Evolutionary conservation across 1,140 invertebrate species (phyloP).

Genomic region (Drosophila bifasciata): DNA sequence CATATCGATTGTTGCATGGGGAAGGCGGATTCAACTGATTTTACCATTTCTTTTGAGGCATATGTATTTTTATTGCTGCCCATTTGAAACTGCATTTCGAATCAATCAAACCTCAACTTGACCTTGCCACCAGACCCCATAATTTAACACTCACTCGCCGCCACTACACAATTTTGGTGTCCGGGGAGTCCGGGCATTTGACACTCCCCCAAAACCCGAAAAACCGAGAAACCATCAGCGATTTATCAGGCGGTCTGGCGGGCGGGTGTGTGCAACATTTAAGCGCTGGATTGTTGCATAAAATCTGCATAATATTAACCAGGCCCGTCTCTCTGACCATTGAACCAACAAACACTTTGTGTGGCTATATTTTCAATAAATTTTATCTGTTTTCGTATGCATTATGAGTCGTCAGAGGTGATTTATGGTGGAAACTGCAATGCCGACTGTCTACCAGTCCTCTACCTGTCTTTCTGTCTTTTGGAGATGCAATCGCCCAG

Average conservation of each 20-base stretch:
- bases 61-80: slow-evolving; percentile 1
- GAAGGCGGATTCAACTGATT: slow-evolving; percentile 27
- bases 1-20: slow-evolving; percentile 21
- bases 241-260: slow-evolving; percentile 63
- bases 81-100: slow-evolving; percentile 65
- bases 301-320: slow-evolving; percentile 78
- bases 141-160: slow-evolving; percentile 47
- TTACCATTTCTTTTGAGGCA: slow-evolving; percentile 21
- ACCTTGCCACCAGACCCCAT: slow-evolving; percentile 63
- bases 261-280: slow-evolving; percentile 64
- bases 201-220: slow-evolving; percentile 33
- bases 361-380: slow-evolving; percentile 61
- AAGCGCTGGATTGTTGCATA: slow-evolving; percentile 57
- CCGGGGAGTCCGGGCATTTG: slow-evolving; percentile 50
- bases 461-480: slow-evolving; percentile 28
- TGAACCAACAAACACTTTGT: slow-evolving; percentile 5
- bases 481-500: slow-evolving; percentile 63
- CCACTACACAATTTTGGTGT: slow-evolving; percentile 22
- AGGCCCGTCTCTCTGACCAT: slow-evolving; percentile 38
- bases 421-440: slow-evolving; percentile 75
- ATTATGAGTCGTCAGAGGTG: slow-evolving; percentile 67
- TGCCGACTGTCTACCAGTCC: slow-evolving; percentile 14
- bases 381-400: slow-evolving; percentile 48
- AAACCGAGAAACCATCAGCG: slow-evolving; percentile 45
- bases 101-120: slow-evolving; percentile 74